A percentile compares a stretch with the other conserved stretches of the same genome.
Conservation (phyloP, 2,797 vertebrate species). For the Gadopsis bispinosus region DNA sequence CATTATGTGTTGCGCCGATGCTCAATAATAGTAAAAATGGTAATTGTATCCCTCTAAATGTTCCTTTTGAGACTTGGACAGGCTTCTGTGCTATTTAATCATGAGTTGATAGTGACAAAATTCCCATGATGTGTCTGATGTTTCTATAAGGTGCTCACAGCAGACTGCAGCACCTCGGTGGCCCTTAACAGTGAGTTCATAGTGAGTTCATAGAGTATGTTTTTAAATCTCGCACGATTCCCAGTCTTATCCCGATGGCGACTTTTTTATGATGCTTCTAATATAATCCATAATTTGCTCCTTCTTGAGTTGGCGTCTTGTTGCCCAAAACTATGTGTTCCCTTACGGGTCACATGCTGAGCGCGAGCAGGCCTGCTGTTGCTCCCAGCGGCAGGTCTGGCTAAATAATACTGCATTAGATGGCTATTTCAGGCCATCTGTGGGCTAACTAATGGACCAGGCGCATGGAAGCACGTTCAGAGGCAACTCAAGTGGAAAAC, state of each 20-base stretch:
- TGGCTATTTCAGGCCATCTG: conserved; percentile 80
- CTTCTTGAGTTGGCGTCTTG: not conserved
- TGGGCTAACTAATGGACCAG: conserved; percentile 75
- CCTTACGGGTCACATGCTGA: conserved; percentile 41
- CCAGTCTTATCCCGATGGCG: not conserved
- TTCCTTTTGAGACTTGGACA: conserved; percentile 53
- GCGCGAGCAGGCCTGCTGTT: conserved; percentile 61
- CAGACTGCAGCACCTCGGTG: conserved; percentile 20
- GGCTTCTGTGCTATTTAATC: conserved; percentile 58
- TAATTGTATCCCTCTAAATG: conserved; percentile 63
- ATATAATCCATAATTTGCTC: not conserved
- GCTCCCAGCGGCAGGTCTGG: conserved; percentile 67
- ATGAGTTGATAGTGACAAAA: conserved; percentile 61
- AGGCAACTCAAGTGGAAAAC: conserved; percentile 68
- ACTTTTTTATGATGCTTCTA: not conserved
- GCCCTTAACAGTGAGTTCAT: conserved; percentile 43
- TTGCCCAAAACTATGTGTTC: conserved; percentile 36
- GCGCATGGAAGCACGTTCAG: conserved; percentile 73
- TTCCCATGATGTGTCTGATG: conserved; percentile 42
- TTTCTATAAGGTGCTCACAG: conserved; percentile 30
- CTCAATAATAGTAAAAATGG: conserved; percentile 63
- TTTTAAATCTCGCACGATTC: conserved; percentile 17
- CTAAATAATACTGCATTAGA: conserved; percentile 75
- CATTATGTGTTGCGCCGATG: conserved; percentile 50
- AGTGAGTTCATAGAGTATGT: not conserved